Evolutionary conservation across 1,140 invertebrate genomes (phyloP).

Genomic region (Drosophila tani): DNA sequence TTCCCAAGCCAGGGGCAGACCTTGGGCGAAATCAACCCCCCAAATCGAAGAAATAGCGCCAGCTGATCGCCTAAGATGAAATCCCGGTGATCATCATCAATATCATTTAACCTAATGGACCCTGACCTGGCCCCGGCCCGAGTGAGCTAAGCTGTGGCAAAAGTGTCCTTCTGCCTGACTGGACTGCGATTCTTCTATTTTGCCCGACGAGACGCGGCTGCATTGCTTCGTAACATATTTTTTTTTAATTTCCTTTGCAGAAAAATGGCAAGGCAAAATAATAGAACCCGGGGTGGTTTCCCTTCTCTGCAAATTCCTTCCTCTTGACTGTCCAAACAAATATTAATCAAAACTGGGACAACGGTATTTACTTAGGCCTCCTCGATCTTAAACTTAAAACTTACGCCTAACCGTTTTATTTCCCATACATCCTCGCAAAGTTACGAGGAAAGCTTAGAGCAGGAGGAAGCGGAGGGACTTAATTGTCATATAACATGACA

Average conservation of each 20-base stretch:
- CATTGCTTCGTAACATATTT: slow-evolving; percentile 31
- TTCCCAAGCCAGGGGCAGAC: slow-evolving; percentile 43
- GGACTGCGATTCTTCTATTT: slow-evolving; percentile 24
- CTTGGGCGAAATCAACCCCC: slow-evolving; percentile 51
- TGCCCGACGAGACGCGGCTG: too few relatives aligned
- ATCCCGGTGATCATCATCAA: slow-evolving; percentile 68
- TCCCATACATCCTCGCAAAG: not conserved
- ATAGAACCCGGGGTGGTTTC: slow-evolving; percentile 32
- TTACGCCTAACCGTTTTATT: slow-evolving; percentile 6
- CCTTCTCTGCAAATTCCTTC: slow-evolving; percentile 51
- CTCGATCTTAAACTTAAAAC: slow-evolving; percentile 1
- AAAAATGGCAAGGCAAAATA: slow-evolving; percentile 45
- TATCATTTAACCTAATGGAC: slow-evolving; percentile 84
- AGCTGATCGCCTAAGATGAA: slow-evolving; percentile 57
- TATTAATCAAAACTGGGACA: slow-evolving; percentile 71
- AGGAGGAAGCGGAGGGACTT: slow-evolving; percentile 5
- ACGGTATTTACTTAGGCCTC: slow-evolving; percentile 62
- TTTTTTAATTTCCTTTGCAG: slow-evolving; percentile 57
- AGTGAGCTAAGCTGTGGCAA: slow-evolving; percentile 79
- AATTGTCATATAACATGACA: slow-evolving; percentile 51
- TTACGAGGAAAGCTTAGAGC: not conserved
- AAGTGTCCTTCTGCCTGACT: slow-evolving; percentile 76
- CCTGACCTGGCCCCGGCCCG: slow-evolving; percentile 73
- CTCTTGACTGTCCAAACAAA: slow-evolving; percentile 74
- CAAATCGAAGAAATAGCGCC: slow-evolving; percentile 24